Evolutionary conservation across 2,888 invertebrate genomes (phyloP), one percentile per base, ranked within the genome.

Genomic region (Meta bourneti): DNA sequence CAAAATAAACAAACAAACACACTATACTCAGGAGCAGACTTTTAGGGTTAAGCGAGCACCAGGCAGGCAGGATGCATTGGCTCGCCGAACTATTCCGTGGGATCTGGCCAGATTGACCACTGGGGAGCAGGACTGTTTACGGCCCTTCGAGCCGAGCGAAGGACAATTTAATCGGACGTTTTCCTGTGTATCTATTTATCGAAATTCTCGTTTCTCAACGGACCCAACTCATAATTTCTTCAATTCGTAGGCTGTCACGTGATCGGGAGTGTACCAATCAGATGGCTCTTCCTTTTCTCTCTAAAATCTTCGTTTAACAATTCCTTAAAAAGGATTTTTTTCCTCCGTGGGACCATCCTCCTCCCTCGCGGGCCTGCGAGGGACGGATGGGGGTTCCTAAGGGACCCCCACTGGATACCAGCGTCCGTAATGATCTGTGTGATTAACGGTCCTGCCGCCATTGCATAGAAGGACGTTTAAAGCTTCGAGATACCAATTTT

Each of bases 181-280:
- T 81, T 81, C 61, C 80, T 51, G 34, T 20, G 74, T 49, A 88
- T 79, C 48, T 74, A 75, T 82, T 49, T 82, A 78, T 84, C 83
- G 78, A 19, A 70, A 34, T 7, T 79, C 85, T 77, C n/a, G 19
- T n/a, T 84, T 83, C 74, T 51, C 69, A 16, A 48, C n/a, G 77
- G 16, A 79, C 71, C 52, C 77, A 77, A 34, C 77, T 78, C 83
- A 87, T 85, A 90, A 85, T 91, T 87, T 87, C 91, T 87, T 87
- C 82, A 81, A 89, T 83, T 83, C 86, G 75, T 51, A 54, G 52
- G 48, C 19, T 11, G 74, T 89, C 91, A 91, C 91, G 91, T 91
- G 91, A 91, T 52, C 77, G 5, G 7, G 20, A 16, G 82, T 34
- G 54, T 80, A 86, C 90, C 90, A 90, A 90, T 90, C 78, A 86